Base-by-base conservation (phyloP, 2,888 invertebrate genomes). In the Aspidiotus destructor region DNA sequence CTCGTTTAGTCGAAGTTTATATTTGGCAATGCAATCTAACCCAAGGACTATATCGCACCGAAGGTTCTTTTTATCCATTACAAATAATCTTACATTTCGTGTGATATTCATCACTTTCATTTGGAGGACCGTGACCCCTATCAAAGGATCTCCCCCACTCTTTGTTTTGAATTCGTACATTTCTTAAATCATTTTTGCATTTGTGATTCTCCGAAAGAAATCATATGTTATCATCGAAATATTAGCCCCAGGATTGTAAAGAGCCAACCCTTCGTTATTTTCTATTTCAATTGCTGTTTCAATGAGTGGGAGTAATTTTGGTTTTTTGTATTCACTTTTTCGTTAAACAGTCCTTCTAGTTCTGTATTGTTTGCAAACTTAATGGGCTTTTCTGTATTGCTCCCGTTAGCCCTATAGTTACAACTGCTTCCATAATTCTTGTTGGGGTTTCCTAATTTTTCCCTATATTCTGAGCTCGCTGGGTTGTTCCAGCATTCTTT, bases 281-380 rank as follows among this genome's bases (percentile, higher is more conserved):
- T 9, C 42, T 2, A 61, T 41, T 1, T 1, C 1, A 8, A 61
- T 41, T 1, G 1, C 42, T 1, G 7, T 8, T 41, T 10, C 8
- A 61, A 61, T 42, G 61, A 61, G 61, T 15, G 61, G 41, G n/a
- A 41, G 61, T 15, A 61, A 42, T 3, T 41, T 42, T 61, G 42
- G 61, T 61, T 61, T 61, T 61, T 61, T 61, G 13, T 5, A 42
- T 61, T 42, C 1, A 61, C 40, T 13, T 7, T 13, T 40, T 41
- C 15, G 42, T 61, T 61, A 9, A 61, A 61, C 3, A 61, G 42
- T 1, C 1, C 8, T 10, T 61, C 61, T n/a, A 61, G 7, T 10
- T 61, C 61, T 2, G 42, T 61, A 42, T 61, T 61, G 15, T 61
- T 10, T 5, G 61, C 42, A 2, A 61, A 3, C 7, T 10, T 7